Evolutionary conservation across 2,888 invertebrate genomes (phyloP), one percentile per base, ranked within the genome.

Genomic region (Caradrina kadenii): DNA sequence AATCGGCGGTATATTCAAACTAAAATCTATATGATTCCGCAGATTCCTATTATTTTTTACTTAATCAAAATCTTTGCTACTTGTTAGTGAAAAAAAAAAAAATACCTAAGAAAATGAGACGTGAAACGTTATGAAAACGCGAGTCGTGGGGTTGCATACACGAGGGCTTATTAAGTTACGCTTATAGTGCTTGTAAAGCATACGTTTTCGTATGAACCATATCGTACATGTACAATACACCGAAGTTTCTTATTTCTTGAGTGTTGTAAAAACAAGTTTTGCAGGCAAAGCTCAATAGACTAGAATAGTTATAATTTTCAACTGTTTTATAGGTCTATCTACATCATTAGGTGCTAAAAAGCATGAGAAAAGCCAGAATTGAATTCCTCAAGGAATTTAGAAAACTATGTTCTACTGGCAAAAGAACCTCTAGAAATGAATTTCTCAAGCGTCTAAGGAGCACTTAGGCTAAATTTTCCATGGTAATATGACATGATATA

Each of bases 91-190:
- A 66, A 63, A 62, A 17, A 35, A 60, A 49, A 60, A 60, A 60
- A 42, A 8, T 59, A 61, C 52, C 68, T 70, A 61, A 69, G 73
- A 73, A 86, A 88, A 89, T 88, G 83, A 86, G 86, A 84, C 83
- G 73, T 89, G 82, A 89, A 89, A 86, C 85, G 81, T 50, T 76
- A 55, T 35, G n/a, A 49, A 54, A 69, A 80, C 82, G 73, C 81
- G 79, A 83, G 71, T 74, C 89, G 87, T 89, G 89, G 81, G 83
- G 80, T 86, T 83, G 90, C 90, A 90, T 90, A 90, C 87, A 86
- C 83, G 82, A 86, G 80, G 86, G 88, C 91, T 90, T 91, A 90
- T 89, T 91, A 90, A 84, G 82, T 85, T 85, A 75, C 86, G 87
- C 88, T 87, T 87, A 85, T 80, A 69, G 72, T 69, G 72, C 70